Evolutionary conservation across 2,888 invertebrate genomes (phyloP), one percentile per base, ranked within the genome.

Genomic region (Andrena praecox): DNA sequence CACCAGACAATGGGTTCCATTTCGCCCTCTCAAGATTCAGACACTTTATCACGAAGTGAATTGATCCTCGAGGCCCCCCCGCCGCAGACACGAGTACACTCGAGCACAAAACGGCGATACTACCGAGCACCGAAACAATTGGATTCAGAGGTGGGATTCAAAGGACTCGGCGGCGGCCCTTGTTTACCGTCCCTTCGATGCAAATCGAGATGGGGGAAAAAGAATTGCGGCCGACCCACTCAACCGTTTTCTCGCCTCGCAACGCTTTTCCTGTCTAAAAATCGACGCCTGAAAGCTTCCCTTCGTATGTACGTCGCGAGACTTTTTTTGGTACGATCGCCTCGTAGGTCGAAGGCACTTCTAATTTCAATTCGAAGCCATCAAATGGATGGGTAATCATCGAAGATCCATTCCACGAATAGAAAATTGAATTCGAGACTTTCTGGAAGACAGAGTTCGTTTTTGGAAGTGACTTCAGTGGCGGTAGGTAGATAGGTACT

Each of bases 11-110:
- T 76, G 82, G 69, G 73, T 84, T 79, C 76, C 84, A 70, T 84
- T 56, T 82, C 75, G 82, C 84, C 16, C 42, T 84, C 79, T 82
- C 78, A 76, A 78, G 75, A 75, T 75, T 71, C 79, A 75, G 82
- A 82, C 84, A 73, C 78, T 76, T 82, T 82, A 84, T 82, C 84
- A 71, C 69, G 27, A 24, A 73, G 80, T 83, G 82, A 73, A 83
- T 80, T 80, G 82, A 83, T 83, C 77, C 80, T 77, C 72, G 82
- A 76, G 35, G 72, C 72, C 27, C 24, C n/a, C 54, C 56, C 27
- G 1, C 56, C 56, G 12, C 73, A 66, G 73, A 72, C 80, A 80
- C 76, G 73, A 82, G 80, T 73, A 82, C 80, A 80, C 82, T 83
- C 62, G 76, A 80, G 66, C 73, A 70, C 70, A 77, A 67, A 80